Conservation (phyloP, 2,797 vertebrate genomes). For the Antrozous pallidus region DNA sequence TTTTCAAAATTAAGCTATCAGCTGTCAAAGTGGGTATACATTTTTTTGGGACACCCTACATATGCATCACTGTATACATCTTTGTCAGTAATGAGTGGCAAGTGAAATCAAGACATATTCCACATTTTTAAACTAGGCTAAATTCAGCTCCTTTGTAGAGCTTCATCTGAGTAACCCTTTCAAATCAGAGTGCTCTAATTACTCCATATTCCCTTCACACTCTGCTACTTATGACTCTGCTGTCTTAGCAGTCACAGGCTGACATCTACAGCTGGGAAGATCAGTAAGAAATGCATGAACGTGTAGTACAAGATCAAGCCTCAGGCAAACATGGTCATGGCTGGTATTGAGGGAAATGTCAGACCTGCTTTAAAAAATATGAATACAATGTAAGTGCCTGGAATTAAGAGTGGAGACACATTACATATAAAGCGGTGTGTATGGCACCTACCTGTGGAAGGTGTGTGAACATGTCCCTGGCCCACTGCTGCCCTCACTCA, state of each 20-base stretch:
- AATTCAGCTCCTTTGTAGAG: constrained; percentile 16
- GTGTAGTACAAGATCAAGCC: not conserved
- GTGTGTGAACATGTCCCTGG: not conserved
- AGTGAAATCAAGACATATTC: not conserved
- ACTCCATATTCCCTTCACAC: not conserved
- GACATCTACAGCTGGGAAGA: not conserved
- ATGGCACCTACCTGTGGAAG: not conserved
- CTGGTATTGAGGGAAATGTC: not conserved
- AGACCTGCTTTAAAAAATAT: not conserved
- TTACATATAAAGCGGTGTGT: not conserved
- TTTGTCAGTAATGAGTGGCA: not conserved
- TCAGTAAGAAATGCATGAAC: not conserved
- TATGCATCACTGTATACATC: not conserved
- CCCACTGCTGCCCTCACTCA: not conserved
- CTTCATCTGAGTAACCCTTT: not conserved
- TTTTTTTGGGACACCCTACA: too few species aligned
- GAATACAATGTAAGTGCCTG: not conserved
- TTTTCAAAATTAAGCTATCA: too few species aligned
- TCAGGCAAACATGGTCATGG: not conserved
- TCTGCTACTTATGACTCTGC: not conserved
- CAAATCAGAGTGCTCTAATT: not conserved
- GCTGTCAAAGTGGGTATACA: too few species aligned
- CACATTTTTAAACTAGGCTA: not conserved
- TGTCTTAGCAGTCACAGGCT: not conserved
- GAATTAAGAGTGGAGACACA: not conserved